Percentiles rank a stretch among this genome's conserved stretches.
Evolutionary conservation across 2,888 invertebrate species (phyloP).

Genomic region (Copidosoma aretas): DNA sequence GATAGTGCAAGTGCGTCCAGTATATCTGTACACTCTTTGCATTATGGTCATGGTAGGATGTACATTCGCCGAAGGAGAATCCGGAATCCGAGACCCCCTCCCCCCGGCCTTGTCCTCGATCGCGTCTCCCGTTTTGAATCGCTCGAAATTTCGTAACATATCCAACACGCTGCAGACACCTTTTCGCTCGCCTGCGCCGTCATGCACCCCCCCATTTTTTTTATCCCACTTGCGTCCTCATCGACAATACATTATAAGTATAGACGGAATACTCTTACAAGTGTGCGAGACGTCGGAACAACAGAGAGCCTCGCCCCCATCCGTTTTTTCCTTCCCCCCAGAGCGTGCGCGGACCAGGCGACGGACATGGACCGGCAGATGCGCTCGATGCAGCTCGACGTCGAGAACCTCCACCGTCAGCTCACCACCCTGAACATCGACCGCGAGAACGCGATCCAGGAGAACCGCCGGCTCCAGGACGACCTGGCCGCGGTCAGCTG

Average conservation of each 20-base stretch:
- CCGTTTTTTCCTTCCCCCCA: conserved; percentile 26
- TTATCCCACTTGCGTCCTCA: too few species aligned
- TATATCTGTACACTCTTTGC: too few species aligned
- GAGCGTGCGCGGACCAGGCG: conserved; percentile 54
- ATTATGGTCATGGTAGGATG: too few species aligned
- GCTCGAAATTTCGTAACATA: conserved; percentile 20
- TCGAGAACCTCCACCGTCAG: conserved; percentile 69
- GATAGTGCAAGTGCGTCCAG: too few species aligned
- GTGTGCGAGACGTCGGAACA: too few species aligned
- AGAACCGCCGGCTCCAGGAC: conserved; percentile 78
- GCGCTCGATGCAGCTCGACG: conserved; percentile 61
- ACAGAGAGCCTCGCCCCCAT: too few species aligned
- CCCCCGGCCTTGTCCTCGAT: conserved; percentile 33
- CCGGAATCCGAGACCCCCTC: conserved; percentile 15
- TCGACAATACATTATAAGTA: too few species aligned
- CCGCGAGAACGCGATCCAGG: conserved; percentile 69
- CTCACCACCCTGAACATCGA: conserved; percentile 66
- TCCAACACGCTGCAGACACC: conserved; percentile 15
- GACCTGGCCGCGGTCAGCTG: conserved; percentile 72
- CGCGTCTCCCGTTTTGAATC: conserved; percentile 9
- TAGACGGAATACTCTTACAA: too few species aligned
- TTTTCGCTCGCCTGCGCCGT: too few species aligned
- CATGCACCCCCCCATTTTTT: too few species aligned
- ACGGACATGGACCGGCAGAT: conserved; percentile 55
- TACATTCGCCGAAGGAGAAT: conserved; percentile 11